Conservation (phyloP, 2,797 vertebrate species). For the Microctenopoma stevenorrisi region DNA sequence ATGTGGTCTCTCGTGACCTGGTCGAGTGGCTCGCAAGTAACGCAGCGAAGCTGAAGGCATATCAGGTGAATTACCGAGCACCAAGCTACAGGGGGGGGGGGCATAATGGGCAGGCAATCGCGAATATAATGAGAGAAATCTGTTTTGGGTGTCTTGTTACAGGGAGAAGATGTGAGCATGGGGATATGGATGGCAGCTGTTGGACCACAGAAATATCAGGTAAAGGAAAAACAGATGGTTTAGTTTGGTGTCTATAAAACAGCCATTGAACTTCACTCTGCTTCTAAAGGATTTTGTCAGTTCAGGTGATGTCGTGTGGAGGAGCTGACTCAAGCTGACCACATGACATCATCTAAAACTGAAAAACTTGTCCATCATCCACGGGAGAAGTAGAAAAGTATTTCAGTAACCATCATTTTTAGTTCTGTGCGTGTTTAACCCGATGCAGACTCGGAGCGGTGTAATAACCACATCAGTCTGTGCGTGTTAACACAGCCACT, state of each 20-base stretch:
- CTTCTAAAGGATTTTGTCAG: too few relatives aligned
- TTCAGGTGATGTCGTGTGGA: too few relatives aligned
- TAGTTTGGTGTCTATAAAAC: neutral
- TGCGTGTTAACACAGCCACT: neutral
- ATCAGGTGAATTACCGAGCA: slow-evolving; percentile 86
- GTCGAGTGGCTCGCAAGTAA: slow-evolving; percentile 95
- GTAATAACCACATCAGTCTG: slow-evolving; percentile 1
- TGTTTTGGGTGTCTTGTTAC: slow-evolving; percentile 34
- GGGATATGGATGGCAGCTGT: slow-evolving; percentile 99
- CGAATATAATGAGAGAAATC: slow-evolving; percentile 7
- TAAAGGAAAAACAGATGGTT: slow-evolving; percentile 46
- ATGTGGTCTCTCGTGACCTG: slow-evolving; percentile 92
- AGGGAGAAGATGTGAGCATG: slow-evolving; percentile 99
- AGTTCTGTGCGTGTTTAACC: slow-evolving; percentile 1
- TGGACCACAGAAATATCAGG: slow-evolving; percentile 93
- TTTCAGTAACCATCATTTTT: too few relatives aligned
- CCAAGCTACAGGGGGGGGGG: neutral
- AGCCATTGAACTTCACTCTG: neutral
- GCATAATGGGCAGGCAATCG: too few relatives aligned
- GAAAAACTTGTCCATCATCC: too few relatives aligned
- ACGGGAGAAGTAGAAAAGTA: too few relatives aligned
- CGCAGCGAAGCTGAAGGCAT: slow-evolving; percentile 90
- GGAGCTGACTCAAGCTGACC: too few relatives aligned
- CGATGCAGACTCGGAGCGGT: neutral
- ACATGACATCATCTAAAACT: too few relatives aligned